phyloP scores from a whole-genome alignment of 92 coral and sea anemone species.

The Phenganax marumi region DNA sequence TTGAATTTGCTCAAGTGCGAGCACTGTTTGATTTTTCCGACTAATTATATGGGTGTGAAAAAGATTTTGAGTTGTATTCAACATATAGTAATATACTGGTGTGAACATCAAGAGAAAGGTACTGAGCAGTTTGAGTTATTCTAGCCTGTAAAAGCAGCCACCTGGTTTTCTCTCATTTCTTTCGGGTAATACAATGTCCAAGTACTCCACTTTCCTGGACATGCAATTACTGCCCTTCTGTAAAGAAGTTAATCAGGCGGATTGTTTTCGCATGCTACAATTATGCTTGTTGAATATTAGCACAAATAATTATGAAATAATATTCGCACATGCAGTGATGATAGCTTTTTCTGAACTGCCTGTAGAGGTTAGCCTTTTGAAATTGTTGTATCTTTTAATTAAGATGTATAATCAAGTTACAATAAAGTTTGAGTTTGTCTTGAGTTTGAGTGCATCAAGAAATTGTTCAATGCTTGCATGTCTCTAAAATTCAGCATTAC shows the following conservation, averaged over 20 bases:
- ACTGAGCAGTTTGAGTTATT: background rate
- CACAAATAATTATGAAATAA: background rate
- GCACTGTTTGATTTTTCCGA: too few relatives aligned
- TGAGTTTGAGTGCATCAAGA: too few relatives aligned
- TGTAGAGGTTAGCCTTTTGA: background rate
- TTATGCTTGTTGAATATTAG: background rate
- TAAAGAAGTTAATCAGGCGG: background rate
- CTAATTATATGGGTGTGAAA: too few relatives aligned
- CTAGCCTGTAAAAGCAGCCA: background rate
- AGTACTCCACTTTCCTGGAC: too few relatives aligned
- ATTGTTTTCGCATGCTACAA: background rate
- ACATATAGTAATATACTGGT: background rate
- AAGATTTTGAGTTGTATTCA: too few relatives aligned
- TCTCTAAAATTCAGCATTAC: too few relatives aligned
- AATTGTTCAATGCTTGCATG: too few relatives aligned
- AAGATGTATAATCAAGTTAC: background rate
- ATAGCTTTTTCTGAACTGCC: background rate
- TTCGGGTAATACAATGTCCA: background rate
- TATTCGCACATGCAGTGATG: background rate
- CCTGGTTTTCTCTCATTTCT: background rate
- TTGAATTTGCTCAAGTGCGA: too few relatives aligned
- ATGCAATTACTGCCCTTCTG: background rate
- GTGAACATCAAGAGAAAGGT: background rate
- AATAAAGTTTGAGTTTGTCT: slow-evolving; percentile 1
- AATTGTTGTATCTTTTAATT: slow-evolving; percentile 11